These are phyloP conservation scores for Corythornis madagascariensis DNA, from an alignment of 2,113 vertebrate species.

Conservation along the genomic window DNA sequence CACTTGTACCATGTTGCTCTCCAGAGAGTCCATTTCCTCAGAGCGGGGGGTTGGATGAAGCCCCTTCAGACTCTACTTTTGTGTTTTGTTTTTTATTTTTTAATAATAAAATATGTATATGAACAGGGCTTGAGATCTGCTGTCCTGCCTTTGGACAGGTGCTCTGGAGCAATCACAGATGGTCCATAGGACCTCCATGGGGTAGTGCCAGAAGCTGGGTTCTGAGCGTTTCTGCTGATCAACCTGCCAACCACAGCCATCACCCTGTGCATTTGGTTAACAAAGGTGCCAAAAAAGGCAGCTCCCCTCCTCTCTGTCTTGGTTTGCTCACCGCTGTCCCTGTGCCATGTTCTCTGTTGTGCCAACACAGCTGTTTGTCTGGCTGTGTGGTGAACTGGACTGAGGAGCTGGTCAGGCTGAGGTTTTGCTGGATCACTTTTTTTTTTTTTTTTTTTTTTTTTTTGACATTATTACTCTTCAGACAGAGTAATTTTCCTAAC, in stretches of 20 bases:
- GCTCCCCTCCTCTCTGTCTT: not conserved
- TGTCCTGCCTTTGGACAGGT: not conserved
- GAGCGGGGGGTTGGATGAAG: not conserved
- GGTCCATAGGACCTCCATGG: not conserved
- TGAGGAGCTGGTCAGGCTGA: not conserved
- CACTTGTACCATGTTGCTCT: not conserved
- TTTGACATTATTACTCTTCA: not conserved
- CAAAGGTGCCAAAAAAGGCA: not conserved
- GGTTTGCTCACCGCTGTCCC: not conserved
- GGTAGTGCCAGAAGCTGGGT: not conserved
- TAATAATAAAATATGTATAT: not conserved
- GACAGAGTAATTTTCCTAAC: not conserved
- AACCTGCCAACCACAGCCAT: not conserved
- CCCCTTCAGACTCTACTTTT: not conserved
- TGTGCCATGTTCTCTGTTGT: not conserved
- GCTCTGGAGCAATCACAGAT: not conserved
- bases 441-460: not conserved
- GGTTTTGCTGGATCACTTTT: not conserved
- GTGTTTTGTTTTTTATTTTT: not conserved
- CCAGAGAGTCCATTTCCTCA: not conserved
- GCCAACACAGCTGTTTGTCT: not conserved
- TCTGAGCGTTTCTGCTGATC: not conserved
- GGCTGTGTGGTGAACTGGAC: not conserved
- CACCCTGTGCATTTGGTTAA: not conserved
- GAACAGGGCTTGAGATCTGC: not conserved